Base-by-base conservation (phyloP, 2,797 vertebrate species). In the Setipinna tenuifilis region DNA sequence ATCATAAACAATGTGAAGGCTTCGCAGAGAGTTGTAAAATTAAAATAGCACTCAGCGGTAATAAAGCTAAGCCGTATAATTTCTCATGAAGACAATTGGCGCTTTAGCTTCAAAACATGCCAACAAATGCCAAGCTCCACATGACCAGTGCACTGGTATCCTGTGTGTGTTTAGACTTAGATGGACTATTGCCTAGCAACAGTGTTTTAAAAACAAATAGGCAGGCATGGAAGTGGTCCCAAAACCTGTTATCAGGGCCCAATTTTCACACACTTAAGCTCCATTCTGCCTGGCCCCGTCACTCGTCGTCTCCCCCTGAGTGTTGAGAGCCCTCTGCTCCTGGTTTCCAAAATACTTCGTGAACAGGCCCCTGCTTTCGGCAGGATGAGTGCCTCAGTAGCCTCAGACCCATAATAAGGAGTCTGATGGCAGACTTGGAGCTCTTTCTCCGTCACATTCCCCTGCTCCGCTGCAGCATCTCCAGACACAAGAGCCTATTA, bases 311-410 rank as follows among this genome's bases (percentile, higher is more conserved):
- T 94, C 92, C 92, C 95, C 92, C 91, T 82, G 88, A 94, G 93
- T 92, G 94, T 90, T 95, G 94, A 96, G 94, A 95, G 93, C 90
- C 10, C 95, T 92, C 87, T 89, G 91, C 93, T 94, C 94, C 93
- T 94, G 89, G 93, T 96, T 97, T 96, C 95, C 95, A 97, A 96
- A 96, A 96, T 96, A 96, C 94, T 93, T 94, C 92, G 94, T 95
- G 93, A 94, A 94, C 94, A 95, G 93, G 92, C 92, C 71, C 71
- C 35, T 78, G 71, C 35, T 78, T 78, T 78, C 71, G 71, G 35
- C 71, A 78, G 71, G 71, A 78, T 78, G 71, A 78, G 71, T 78
- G 71, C 71, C 44, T 21, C 71, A 44, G 21, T 31, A 78, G 7
- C 31, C 19, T 19, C 16, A 78, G 31, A 78, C 71, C 19, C 35